phyloP scores from a whole-genome alignment of 2,113 vertebrate genomes.

The Cynopterus brachyotis region DNA sequence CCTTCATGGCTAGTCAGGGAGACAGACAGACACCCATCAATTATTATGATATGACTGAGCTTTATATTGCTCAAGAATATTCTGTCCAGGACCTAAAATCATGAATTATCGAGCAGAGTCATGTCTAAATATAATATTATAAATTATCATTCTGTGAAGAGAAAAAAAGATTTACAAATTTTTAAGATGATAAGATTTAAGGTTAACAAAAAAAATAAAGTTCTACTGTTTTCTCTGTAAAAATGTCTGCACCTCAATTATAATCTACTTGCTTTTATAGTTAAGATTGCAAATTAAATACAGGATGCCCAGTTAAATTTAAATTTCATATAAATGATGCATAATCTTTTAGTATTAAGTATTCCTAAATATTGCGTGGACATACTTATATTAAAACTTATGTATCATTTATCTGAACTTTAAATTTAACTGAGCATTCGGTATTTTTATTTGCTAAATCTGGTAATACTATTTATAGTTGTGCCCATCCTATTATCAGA shows the following conservation, averaged over 20 bases:
- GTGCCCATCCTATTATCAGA: background rate
- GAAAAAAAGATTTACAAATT: background rate
- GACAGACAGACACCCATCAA: background rate
- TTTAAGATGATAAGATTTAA: background rate
- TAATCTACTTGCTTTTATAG: background rate
- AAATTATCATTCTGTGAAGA: background rate
- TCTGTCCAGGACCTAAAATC: background rate
- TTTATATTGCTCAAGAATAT: background rate
- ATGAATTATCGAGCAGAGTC: background rate
- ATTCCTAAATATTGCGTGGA: background rate
- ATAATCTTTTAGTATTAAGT: background rate
- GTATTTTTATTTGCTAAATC: background rate
- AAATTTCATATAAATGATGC: background rate
- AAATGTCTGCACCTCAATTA: background rate
- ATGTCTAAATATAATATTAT: background rate
- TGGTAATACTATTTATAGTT: background rate
- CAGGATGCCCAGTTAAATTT: background rate
- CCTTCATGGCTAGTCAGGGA: background rate
- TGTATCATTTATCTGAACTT: background rate
- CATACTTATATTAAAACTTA: background rate
- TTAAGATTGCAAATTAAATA: background rate
- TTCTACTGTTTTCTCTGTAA: background rate
- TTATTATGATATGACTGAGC: background rate
- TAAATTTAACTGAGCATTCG: background rate
- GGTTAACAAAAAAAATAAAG: background rate